Evolutionary conservation across 2,113 vertebrate species (phyloP), one percentile per base, ranked within the genome.

Genomic region (Anoplopoma fimbria): DNA sequence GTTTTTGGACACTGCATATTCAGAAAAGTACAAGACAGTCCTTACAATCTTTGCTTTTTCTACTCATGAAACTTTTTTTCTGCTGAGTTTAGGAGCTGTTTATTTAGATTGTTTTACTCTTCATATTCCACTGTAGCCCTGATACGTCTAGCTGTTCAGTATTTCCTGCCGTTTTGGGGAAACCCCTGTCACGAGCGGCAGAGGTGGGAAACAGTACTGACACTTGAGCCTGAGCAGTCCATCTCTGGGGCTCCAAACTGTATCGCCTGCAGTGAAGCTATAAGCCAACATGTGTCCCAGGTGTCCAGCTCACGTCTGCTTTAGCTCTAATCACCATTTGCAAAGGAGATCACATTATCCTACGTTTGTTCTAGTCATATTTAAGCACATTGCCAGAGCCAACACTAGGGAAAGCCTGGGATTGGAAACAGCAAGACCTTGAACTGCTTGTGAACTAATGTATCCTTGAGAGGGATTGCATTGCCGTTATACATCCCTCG

Each of bases 151-250:
- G 38, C 40, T 77, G 42, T 69, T 85, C 60, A 53, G 58, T 75
- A 68, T 85, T 84, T 89, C 31, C 83, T 61, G 9, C 57, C 63
- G 27, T 74, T 79, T 47, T 34, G 34, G 68, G 1, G 76, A 90
- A 87, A 51, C 29, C 68, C 73, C 36, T 49, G 82, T 84, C 77
- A 69, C 77, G 70, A 47, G 51, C 23, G 0, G 60, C 38, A 45
- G 61, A 70, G 60, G 82, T 82, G 75, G 55, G 83, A 79, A 79
- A 34, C 68, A 3, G 31, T 29, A 58, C 75, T 84, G 87, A 88
- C 84, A 81, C 77, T 40, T 84, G 87, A 92, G 84, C 47, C 57
- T 82, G 70, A 83, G 45, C 82, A 89, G 74, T 36, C 57, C 40
- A 79, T 55, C 78, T 73, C 34, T 12, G 21, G 51, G 75, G 55